Evolutionary conservation across 2,888 invertebrate genomes (phyloP), one percentile per base, ranked within the genome.

Genomic region (Reticulitermes lucifugus): DNA sequence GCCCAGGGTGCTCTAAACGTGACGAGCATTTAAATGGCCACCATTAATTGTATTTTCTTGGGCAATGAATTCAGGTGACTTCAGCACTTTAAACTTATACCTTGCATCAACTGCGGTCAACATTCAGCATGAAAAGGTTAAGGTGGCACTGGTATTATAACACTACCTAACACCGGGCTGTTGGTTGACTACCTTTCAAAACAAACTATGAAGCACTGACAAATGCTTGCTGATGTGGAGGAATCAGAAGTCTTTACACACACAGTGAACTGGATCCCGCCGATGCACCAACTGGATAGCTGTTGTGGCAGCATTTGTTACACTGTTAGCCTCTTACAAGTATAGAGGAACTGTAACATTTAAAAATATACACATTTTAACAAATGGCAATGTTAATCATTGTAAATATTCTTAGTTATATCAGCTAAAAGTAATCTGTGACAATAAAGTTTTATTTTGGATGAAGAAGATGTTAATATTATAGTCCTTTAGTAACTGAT

Each of bases 301-400:
- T 46, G 14, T 2, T 43, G 41, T 4, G 5, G 41, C n/a, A 51
- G n/a, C n/a, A 9, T 46, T 22, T 41, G 41, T 21, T 18, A 22
- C n/a, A 43, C 29, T 77, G 22, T 77, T 77, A 77, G 77, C 77
- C 77, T 77, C 77, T 77, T 43, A 22, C 46, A 46, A 77, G 77
- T 46, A 46, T 46, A 46, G 77, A 77, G 77, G 77, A 77, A 77
- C 77, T 77, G n/a, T 22, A 73, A 73, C 25, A 35, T 73, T 21
- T 73, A 41, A 73, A 41, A 73, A 73, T 73, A 73, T 14, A 41
- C 22, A 73, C 6, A 65, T 10, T n/a, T 65, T 10, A 35, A 41
- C 41, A 41, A 73, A 71, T 35, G 3, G 7, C 25, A 25, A 35
- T 1, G 3, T 9, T 25, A 29, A 73, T 3, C 22, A 5, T 73